phyloP scores from a whole-genome alignment of 1,140 invertebrate species.

The Zeugodacus cucurbitae region DNA sequence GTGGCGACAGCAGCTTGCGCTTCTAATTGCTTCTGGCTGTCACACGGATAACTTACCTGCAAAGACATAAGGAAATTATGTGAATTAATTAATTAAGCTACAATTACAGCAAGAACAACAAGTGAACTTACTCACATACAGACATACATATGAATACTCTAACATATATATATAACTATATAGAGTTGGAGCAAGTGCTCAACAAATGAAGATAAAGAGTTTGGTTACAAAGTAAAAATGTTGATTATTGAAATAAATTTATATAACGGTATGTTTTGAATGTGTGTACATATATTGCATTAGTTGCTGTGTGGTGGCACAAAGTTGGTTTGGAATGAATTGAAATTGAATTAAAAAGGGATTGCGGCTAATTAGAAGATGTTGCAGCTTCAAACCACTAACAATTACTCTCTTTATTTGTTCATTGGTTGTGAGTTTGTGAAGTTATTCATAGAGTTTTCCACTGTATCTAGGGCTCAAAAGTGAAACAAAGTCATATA shows the following conservation, averaged over 20 bases:
- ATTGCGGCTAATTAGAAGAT: background rate
- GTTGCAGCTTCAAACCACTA: background rate
- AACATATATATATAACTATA: background rate
- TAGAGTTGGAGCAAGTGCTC: too few species aligned
- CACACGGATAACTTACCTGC: slow-evolving; percentile 35
- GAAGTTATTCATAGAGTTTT: too few species aligned
- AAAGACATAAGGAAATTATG: slow-evolving; percentile 38
- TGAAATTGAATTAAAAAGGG: background rate
- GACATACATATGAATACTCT: too few species aligned
- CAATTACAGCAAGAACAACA: slow-evolving; percentile 22
- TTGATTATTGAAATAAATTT: background rate
- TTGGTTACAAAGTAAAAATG: background rate
- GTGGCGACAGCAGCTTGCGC: background rate
- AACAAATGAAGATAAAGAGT: background rate
- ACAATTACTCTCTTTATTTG: too few species aligned
- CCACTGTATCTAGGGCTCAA: too few species aligned
- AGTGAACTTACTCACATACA: background rate
- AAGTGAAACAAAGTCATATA: too few species aligned
- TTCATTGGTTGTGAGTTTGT: too few species aligned
- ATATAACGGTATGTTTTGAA: background rate
- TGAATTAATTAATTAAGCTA: slow-evolving; percentile 40
- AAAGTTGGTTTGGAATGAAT: background rate
- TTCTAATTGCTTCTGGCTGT: slow-evolving; percentile 30
- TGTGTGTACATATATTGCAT: background rate
- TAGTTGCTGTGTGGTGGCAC: background rate